Evolutionary conservation across 2,797 vertebrate species (phyloP), one percentile per base, ranked within the genome.

Genomic region (Knipowitschia caucasica): DNA sequence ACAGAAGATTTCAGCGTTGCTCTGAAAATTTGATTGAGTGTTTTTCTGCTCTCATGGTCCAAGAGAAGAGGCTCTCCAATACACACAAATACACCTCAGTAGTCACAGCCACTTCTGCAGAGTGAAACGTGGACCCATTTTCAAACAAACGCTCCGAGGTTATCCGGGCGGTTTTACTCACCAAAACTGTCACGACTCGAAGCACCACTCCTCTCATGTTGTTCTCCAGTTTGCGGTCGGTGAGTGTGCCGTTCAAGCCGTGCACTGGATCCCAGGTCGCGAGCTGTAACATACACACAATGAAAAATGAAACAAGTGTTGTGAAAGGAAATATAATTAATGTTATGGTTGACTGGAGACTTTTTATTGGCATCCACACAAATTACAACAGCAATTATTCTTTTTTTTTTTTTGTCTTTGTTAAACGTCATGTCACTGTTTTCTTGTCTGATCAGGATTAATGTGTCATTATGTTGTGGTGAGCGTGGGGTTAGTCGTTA

Each of bases 201-300:
- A 99, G 89, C 52, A 98, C 93, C 34, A 99, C 94, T 6, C 97
- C 97, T 60, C 95, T 86, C 95, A 99, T 98, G 80, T 99, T 99
- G 64, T 99, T 99, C 79, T 99, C 97, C 86, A 99, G 75, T 70
- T 96, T 97, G 72, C 95, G 93, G 87, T 99, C 97, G 2, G 94
- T 95, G 60, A 99, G 84, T 0, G 95, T 96, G 40, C 97, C 97
- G 36, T 99, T 99, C 65, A 99, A 77, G 57, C 97, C 95, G 1
- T 94, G 93, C 36, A 94, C 50, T 0, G 96, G 97, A 78, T 95
- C 96, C 97, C 97, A 99, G 18, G 94, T 95, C n/a, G 93, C 96
- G 5, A 99, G 92, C 96, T 99, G 83, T 50, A 91, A 46, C 15
- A 30, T n/a, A 30, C 1, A 46, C 24, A 46, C 4, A 46, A 11